Conservation (phyloP, 2,888 invertebrate species). For the Spatulosminthurus flaviceps region DNA sequence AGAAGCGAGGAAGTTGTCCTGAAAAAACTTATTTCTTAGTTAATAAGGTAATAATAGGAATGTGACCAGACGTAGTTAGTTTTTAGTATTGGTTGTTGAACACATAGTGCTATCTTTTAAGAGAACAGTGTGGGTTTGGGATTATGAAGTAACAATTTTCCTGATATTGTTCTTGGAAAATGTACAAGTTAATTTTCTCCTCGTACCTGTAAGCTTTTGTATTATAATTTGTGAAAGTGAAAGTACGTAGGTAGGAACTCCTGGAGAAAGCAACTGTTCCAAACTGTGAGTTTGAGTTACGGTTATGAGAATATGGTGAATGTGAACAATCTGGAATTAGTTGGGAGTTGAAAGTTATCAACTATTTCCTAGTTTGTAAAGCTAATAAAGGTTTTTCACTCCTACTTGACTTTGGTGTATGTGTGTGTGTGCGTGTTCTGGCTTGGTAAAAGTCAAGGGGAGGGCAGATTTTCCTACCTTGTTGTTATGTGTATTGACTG, state of each 20-base stretch:
- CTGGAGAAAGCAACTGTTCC: background rate
- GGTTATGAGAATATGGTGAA: slow-evolving; percentile 24
- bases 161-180: no score
- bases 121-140: no score
- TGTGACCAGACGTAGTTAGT: background rate
- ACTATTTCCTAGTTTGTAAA: slow-evolving; percentile 31
- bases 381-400: slow-evolving; percentile 35
- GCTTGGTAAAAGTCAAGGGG: background rate
- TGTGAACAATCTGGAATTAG: background rate
- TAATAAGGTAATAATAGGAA: background rate
- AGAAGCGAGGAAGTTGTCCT: background rate
- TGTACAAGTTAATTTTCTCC: no score
- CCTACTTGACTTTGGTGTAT: background rate
- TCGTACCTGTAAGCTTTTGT: background rate
- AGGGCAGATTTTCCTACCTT: no score
- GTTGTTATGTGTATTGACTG: no score
- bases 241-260: background rate
- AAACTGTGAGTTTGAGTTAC: slow-evolving; percentile 22
- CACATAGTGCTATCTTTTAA: background rate
- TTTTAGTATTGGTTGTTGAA: background rate
- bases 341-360: slow-evolving; percentile 20
- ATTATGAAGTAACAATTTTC: no score
- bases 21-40: background rate
- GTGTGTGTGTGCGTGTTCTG: background rate
- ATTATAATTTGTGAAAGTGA: background rate